Evolutionary conservation across 2,113 vertebrate species (phyloP).

Genomic region (Hyperopisus bebe): DNA sequence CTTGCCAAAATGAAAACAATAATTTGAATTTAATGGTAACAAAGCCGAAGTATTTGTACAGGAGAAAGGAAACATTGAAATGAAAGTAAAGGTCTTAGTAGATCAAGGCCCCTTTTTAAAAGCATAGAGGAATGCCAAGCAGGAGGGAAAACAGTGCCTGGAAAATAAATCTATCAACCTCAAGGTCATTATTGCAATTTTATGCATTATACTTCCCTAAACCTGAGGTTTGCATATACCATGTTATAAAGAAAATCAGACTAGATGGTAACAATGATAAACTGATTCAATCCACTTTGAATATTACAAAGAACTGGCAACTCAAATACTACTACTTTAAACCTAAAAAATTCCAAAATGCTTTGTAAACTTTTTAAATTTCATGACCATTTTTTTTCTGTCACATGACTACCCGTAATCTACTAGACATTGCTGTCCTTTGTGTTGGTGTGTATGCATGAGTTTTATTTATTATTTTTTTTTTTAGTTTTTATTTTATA

Average conservation of each 20-base stretch:
- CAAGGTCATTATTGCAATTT: constrained; percentile 63
- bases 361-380: constrained; percentile 37
- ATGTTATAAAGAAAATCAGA: constrained; percentile 49
- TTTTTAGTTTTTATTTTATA: neutral
- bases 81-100: constrained; percentile 39
- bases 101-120: constrained; percentile 61
- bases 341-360: constrained; percentile 40
- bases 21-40: constrained; percentile 46
- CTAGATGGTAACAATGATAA: constrained; percentile 21
- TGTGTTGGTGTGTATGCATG: constrained; percentile 42
- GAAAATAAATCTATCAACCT: constrained; percentile 55
- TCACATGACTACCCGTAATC: constrained; percentile 94
- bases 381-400: constrained; percentile 57
- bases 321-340: constrained; percentile 45
- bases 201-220: constrained; percentile 55
- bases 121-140: constrained; percentile 60
- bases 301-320: constrained; percentile 39
- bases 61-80: constrained; percentile 42
- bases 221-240: constrained; percentile 57
- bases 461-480: constrained; percentile 11
- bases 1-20: constrained; percentile 45
- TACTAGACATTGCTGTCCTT: constrained; percentile 79
- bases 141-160: constrained; percentile 43
- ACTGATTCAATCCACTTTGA: constrained; percentile 42
- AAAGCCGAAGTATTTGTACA: constrained; percentile 42